Base-by-base conservation (phyloP, 2,113 vertebrate genomes). In the Myiozetetes cayanensis region DNA sequence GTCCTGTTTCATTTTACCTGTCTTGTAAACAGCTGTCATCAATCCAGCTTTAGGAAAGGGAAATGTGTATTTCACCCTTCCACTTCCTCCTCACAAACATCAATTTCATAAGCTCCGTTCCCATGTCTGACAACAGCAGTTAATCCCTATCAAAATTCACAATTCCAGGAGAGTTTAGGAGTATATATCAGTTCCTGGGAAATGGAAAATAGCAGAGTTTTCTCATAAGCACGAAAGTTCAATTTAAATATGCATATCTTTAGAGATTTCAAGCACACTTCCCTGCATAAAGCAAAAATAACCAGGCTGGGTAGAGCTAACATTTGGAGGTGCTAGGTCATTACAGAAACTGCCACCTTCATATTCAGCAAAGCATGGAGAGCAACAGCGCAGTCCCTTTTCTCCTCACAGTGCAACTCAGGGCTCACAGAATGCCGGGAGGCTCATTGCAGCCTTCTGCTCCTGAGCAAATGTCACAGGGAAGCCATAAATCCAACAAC, bases 331-430 rank as follows among this genome's bases (percentile, higher is more conserved):
- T 63, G 70, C 44, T 44, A 43, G 87, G 66, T 39, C 87, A 82
- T 53, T 68, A 56, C 28, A 94, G 87, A 94, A 78, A 82, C 41
- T 30, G 43, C 58, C 0, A 0, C 49, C 71, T 50, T 68, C 31
- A 4, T 43, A 37, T 41, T 23, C 49, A 43, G 50, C 50, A 56
- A 88, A 55, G 8, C 10, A 50, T 2, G 31, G 74, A 63, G 35
- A 74, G n/a, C 0, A 0, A 67, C 41, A 27, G 1, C 2, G 1
- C 0, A 0, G 33, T 59, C 52, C 10, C 63, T 79, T 79, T 72
- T 35, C n/a, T 4, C 46, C 23, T 47, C 7, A 5, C 1, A 35
- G 77, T 1, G 2, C 35, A 85, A 11, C 30, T 78, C 73, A 5
- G 61, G 44, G 33, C 27, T 81, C 39, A 16, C 1, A 10, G 72